Conservation (phyloP, 1,140 invertebrate genomes). For the Brachionus asplanchnoidis region DNA sequence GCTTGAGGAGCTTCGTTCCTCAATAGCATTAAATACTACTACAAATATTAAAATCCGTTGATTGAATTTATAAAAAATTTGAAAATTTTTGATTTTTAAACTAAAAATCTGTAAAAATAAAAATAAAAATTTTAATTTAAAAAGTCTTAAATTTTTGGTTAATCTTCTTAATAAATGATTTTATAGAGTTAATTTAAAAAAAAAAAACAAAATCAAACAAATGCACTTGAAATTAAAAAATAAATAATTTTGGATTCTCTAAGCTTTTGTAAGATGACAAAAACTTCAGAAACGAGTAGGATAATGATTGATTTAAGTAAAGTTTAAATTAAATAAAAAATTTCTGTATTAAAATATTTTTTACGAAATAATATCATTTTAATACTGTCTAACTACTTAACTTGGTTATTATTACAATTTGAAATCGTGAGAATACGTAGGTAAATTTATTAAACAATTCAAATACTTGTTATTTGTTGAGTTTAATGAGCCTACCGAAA, state of each 20-base stretch:
- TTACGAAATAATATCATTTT: background rate
- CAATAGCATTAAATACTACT: background rate
- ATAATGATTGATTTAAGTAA: background rate
- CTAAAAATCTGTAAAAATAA: no score
- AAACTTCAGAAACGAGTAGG: background rate
- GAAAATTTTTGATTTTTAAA: no score
- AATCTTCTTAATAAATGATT: no score
- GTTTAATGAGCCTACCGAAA: background rate
- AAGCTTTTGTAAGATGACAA: background rate
- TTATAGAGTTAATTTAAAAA: no score
- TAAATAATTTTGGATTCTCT: no score
- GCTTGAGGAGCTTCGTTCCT: no score
- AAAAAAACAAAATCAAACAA: no score
- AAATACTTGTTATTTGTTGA: slow-evolving; percentile 24
- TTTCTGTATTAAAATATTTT: background rate
- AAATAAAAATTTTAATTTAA: no score
- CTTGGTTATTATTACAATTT: background rate
- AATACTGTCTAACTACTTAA: background rate
- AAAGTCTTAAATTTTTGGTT: no score
- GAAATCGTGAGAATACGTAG: slow-evolving; percentile 6
- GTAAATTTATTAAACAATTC: slow-evolving; percentile 17
- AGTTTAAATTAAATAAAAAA: background rate
- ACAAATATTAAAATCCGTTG: no score
- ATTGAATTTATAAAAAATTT: no score
- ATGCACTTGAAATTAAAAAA: no score